A percentile compares a stretch with the other conserved stretches of the same genome.
Evolutionary conservation across 2,888 invertebrate genomes (phyloP).

Genomic region (Hypsopygia costalis): DNA sequence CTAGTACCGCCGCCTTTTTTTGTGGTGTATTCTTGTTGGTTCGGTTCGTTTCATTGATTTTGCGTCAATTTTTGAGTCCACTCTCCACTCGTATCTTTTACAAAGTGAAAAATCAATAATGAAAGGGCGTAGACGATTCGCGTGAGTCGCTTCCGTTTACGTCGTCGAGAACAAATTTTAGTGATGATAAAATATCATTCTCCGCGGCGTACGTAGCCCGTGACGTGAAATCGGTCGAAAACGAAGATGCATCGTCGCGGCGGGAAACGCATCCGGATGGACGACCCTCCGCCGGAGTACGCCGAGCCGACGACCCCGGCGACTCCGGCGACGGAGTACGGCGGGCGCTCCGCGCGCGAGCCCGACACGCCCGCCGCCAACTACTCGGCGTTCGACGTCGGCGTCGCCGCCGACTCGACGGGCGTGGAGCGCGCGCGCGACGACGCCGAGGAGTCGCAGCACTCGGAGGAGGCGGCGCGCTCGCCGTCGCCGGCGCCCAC

Average conservation of each 20-base stretch:
- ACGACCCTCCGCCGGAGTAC: slow-evolving; percentile 93
- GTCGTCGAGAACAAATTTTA: no score
- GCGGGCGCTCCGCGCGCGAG: slow-evolving; percentile 74
- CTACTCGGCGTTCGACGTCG: slow-evolving; percentile 63
- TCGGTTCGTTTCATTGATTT: no score
- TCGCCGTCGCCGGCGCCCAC: slow-evolving; percentile 81
- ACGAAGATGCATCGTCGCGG: slow-evolving; percentile 88
- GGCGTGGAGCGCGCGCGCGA: slow-evolving; percentile 52
- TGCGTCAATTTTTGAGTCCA: no score
- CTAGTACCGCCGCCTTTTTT: no score
- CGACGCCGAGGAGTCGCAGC: slow-evolving; percentile 52
- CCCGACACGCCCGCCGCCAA: slow-evolving; percentile 67
- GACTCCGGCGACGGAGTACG: slow-evolving; percentile 78
- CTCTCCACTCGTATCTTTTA: no score
- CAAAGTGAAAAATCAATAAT: no score
- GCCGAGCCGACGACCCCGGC: slow-evolving; percentile 84
- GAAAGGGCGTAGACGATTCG: no score
- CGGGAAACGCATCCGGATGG: slow-evolving; percentile 95
- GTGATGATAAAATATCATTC: no score
- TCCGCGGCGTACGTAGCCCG: background rate
- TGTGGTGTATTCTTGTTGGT: no score
- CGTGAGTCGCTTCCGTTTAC: no score
- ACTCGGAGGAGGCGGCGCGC: slow-evolving; percentile 62
- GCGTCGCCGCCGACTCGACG: slow-evolving; percentile 54
- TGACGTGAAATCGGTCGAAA: background rate